These are phyloP conservation scores for Brachyrhaphis roseni DNA, from an alignment of 2,797 vertebrate genomes.

Conservation along the genomic window DNA sequence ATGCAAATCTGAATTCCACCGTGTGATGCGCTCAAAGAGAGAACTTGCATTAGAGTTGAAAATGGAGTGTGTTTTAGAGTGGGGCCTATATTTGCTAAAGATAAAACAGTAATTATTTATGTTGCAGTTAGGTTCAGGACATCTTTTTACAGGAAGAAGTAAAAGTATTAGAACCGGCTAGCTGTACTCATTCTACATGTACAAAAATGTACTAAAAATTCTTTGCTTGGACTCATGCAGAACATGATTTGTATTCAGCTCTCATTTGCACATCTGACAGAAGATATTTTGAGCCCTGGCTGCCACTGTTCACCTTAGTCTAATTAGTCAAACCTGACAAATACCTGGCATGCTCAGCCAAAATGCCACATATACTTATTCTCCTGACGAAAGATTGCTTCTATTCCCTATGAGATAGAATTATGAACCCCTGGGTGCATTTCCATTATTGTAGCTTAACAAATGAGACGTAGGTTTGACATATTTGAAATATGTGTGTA, in stretches of 20 bases:
- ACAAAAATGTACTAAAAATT: background rate
- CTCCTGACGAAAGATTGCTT: conserved; percentile 5
- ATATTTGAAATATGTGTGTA: background rate
- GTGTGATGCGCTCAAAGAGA: background rate
- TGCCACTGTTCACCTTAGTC: conserved; percentile 40
- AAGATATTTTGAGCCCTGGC: conserved; percentile 41
- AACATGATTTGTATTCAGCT: conserved; percentile 29
- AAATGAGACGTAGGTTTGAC: background rate
- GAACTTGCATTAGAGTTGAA: background rate
- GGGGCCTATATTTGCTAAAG: conserved; percentile 3
- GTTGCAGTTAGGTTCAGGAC: background rate
- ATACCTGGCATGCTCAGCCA: conserved; percentile 16
- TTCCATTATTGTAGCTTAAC: conserved; percentile 8
- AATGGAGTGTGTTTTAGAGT: background rate
- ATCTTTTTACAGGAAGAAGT: conserved; percentile 2
- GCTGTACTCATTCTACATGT: background rate
- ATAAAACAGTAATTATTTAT: conserved; percentile 1
- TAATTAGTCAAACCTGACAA: conserved; percentile 51
- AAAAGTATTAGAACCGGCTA: background rate
- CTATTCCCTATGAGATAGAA: background rate
- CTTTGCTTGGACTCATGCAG: conserved; percentile 9
- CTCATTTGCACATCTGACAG: conserved; percentile 21
- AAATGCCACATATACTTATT: conserved; percentile 30
- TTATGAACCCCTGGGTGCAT: background rate
- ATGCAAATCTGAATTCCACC: background rate